Evolutionary conservation across 2,888 invertebrate species (phyloP).

Genomic region (Kryphioiulus occultus): DNA sequence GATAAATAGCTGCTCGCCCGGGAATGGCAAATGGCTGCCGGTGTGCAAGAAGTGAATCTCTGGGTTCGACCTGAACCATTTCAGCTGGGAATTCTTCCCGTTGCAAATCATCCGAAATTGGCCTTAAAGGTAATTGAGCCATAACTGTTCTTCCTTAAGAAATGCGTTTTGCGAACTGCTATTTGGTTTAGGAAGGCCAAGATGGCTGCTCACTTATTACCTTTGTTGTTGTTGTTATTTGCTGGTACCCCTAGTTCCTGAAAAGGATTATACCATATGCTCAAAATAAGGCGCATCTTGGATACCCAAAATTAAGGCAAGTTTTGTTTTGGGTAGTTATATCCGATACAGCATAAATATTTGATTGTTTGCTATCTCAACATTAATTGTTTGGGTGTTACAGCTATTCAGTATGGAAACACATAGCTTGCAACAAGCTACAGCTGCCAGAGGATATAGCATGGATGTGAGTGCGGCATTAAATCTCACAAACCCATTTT

Average conservation of each 20-base stretch:
- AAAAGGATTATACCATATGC: conserved; percentile 52
- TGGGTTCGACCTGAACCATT: conserved; percentile 53
- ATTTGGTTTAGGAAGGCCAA: not conserved
- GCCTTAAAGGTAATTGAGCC: conserved; percentile 49
- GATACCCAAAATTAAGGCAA: conserved; percentile 53
- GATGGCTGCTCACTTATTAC: not conserved
- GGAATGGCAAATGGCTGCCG: conserved; percentile 42
- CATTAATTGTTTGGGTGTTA: conserved; percentile 3
- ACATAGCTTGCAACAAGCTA: conserved; percentile 53
- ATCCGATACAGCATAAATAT: not conserved
- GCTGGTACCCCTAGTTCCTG: conserved; percentile 48
- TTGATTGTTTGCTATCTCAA: not conserved
- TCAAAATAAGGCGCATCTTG: conserved; percentile 48
- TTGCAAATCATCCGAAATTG: conserved; percentile 49
- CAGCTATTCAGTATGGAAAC: conserved; percentile 54
- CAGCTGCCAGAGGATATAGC: conserved; percentile 53
- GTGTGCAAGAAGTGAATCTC: not conserved
- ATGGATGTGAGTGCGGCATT: conserved; percentile 51
- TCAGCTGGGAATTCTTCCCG: conserved; percentile 48
- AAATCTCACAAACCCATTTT: not conserved
- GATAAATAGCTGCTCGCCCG: not conserved
- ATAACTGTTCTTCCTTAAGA: not conserved
- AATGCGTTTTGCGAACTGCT: not conserved
- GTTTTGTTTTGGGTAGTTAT: not conserved
- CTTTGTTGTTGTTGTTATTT: conserved; percentile 9